These are phyloP conservation scores for Liparis tanakae DNA, from an alignment of 2,797 vertebrate species.

Conservation along the genomic window DNA sequence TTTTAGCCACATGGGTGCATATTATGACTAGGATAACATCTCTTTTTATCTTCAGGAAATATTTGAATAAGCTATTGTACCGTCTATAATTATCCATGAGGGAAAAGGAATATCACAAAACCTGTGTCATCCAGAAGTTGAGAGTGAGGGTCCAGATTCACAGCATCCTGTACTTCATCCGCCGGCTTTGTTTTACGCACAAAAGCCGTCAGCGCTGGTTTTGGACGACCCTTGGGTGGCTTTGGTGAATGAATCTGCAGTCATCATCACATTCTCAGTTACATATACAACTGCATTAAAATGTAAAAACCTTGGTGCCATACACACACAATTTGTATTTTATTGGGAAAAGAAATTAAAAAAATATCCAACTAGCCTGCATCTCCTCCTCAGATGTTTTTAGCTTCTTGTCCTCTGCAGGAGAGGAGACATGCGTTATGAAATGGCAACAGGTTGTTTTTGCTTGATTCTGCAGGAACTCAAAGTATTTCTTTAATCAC, in stretches of 20 bases:
- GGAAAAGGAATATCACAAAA: constrained; percentile 60
- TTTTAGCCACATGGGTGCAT: neutral
- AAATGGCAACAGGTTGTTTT: neutral
- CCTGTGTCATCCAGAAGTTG: constrained; percentile 77
- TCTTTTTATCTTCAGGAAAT: neutral
- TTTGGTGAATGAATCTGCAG: constrained; percentile 78
- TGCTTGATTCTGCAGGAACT: neutral
- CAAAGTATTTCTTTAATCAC: neutral
- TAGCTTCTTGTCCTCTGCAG: constrained; percentile 76
- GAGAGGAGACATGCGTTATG: neutral
- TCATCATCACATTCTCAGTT: constrained; percentile 11
- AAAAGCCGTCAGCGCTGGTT: constrained; percentile 53
- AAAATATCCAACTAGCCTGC: constrained; percentile 50
- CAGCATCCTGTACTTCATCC: constrained; percentile 50
- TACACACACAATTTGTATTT: neutral
- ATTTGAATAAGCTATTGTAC: neutral
- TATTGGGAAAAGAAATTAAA: neutral
- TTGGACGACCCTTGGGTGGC: constrained; percentile 59
- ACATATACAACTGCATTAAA: constrained; percentile 16
- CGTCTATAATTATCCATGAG: neutral
- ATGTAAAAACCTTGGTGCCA: neutral
- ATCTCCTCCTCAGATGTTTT: constrained; percentile 71
- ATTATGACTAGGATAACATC: neutral
- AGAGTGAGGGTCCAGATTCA: constrained; percentile 29
- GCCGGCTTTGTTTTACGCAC: constrained; percentile 73